Conservation (phyloP, 2,797 vertebrate species). For the Betta splendens region DNA sequence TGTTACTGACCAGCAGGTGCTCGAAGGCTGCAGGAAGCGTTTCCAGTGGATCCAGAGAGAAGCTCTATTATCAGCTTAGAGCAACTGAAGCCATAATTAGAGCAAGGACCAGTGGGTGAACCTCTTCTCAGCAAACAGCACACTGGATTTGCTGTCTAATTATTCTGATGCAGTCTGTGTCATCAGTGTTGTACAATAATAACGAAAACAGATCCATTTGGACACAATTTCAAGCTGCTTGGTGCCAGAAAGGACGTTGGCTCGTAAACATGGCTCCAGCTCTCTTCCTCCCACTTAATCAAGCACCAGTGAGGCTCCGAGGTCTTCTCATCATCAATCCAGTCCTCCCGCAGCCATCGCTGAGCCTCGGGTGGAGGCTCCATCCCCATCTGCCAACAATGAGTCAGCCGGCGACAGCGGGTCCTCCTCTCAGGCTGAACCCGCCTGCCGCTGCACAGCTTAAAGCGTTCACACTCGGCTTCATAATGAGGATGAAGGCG, state of each 20-base stretch:
- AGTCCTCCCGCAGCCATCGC: not conserved
- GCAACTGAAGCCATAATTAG: no score
- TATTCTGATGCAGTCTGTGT: not conserved
- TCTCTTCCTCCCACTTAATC: not conserved
- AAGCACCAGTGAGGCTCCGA: slow-evolving; percentile 3
- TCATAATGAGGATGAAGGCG: slow-evolving; percentile 6
- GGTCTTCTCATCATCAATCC: slow-evolving; percentile 21
- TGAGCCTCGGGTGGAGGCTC: slow-evolving; percentile 11
- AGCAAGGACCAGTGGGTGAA: no score
- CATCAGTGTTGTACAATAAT: not conserved
- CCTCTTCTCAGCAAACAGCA: no score
- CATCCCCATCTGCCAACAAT: slow-evolving; percentile 11
- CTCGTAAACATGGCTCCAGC: not conserved
- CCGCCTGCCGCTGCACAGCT: not conserved
- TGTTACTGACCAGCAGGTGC: slow-evolving; percentile 40
- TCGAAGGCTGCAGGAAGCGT: slow-evolving; percentile 17
- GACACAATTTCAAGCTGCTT: not conserved
- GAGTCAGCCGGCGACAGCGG: slow-evolving; percentile 25
- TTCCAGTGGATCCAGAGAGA: no score
- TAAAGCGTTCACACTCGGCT: slow-evolving; percentile 5
- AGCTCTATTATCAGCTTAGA: no score
- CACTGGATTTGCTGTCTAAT: not conserved
- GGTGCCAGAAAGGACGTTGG: not conserved
- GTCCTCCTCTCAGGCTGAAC: not conserved
- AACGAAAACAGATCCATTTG: not conserved